Conservation (phyloP, 1,140 invertebrate species). For the Halictus rubicundus region DNA sequence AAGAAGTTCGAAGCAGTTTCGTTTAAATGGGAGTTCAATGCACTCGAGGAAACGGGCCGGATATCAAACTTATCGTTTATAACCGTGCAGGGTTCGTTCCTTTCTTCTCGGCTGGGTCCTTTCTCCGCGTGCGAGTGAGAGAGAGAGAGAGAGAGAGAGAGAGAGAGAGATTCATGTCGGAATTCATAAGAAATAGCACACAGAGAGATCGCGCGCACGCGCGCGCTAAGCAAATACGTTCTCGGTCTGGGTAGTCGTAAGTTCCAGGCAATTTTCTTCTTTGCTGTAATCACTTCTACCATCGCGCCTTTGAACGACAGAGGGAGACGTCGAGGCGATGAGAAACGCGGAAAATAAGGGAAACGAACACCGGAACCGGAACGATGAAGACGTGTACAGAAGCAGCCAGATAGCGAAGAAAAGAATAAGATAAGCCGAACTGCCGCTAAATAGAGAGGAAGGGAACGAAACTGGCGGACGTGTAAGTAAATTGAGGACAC, state of each 20-base stretch:
- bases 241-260: conserved; percentile 3
- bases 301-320: conserved; percentile 26
- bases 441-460: neutral
- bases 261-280: conserved; percentile 43
- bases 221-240: conserved; percentile 35
- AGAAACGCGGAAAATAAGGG: conserved; percentile 18
- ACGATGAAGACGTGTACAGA: conserved; percentile 4
- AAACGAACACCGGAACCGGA: conserved; percentile 2
- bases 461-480: neutral
- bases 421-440: conserved; percentile 5
- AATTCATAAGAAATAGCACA: conserved; percentile 41
- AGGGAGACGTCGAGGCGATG: neutral
- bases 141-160: no score
- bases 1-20: neutral
- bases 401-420: neutral
- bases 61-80: conserved; percentile 9
- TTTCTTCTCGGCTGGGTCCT: neutral
- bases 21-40: neutral
- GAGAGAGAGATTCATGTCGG: conserved; percentile 10
- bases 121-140: neutral
- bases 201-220: conserved; percentile 4
- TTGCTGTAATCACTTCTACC: conserved; percentile 24
- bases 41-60: neutral
- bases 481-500: neutral
- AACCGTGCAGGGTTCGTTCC: neutral